A percentile compares a stretch with the other conserved stretches of the same genome.
These are phyloP conservation scores for Salarias fasciatus DNA, from an alignment of 2,797 vertebrate genomes.

Conservation along the genomic window DNA sequence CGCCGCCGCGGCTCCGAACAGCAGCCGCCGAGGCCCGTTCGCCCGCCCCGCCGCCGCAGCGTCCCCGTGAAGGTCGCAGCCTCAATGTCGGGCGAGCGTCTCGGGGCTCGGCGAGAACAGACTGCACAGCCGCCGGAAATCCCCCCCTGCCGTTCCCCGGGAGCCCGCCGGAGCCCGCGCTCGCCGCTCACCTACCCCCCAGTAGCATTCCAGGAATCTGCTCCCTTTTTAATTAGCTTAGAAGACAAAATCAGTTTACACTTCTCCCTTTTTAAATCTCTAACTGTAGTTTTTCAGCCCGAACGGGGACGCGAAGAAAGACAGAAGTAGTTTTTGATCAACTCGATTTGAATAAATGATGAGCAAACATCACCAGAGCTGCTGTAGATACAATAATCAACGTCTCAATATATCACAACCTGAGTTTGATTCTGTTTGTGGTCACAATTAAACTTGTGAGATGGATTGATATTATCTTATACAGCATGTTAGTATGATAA, in stretches of 20 bases:
- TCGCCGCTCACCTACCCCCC: slow-evolving; percentile 45
- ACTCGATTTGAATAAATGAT: not conserved
- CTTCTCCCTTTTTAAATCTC: slow-evolving; percentile 16
- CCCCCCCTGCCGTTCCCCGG: slow-evolving; percentile 48
- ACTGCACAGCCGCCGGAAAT: slow-evolving; percentile 57
- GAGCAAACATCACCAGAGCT: no score
- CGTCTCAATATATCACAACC: no score
- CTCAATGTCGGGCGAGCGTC: slow-evolving; percentile 62
- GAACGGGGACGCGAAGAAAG: not conserved
- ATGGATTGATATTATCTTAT: no score
- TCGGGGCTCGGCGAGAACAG: slow-evolving; percentile 58
- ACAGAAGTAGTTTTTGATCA: slow-evolving; percentile 21
- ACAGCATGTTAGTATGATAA: no score
- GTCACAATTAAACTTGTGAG: no score
- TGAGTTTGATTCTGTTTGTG: no score
- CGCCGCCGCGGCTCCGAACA: not conserved
- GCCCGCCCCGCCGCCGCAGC: not conserved
- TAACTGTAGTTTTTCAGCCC: slow-evolving; percentile 46
- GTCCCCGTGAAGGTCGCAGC: slow-evolving; percentile 58
- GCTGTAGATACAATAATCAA: no score
- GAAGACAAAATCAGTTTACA: slow-evolving; percentile 3
- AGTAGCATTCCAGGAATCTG: slow-evolving; percentile 54
- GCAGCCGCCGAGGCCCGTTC: not conserved
- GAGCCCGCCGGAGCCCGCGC: slow-evolving; percentile 43
- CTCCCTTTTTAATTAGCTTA: slow-evolving; percentile 66